Evolutionary conservation across 1,140 invertebrate genomes (phyloP).

Genomic region (Araneus ventricosus): DNA sequence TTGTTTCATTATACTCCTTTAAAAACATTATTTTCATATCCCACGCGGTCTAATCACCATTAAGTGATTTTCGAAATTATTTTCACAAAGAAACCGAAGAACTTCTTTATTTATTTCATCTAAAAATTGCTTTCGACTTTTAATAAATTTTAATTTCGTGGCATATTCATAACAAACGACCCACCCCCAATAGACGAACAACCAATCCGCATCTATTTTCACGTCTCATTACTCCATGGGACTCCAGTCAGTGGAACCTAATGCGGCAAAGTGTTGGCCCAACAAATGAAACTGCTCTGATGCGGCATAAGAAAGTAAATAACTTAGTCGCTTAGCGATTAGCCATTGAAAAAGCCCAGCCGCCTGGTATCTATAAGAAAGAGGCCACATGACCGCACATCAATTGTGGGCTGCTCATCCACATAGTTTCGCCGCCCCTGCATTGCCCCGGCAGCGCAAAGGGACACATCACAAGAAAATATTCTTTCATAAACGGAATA

Average conservation of each 20-base stretch:
- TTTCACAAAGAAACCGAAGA: no score
- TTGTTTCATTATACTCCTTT: no score
- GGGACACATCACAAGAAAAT: slow-evolving; percentile 30
- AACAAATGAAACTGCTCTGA: not conserved
- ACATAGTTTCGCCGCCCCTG: slow-evolving; percentile 55
- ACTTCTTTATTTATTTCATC: not conserved
- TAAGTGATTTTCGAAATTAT: no score
- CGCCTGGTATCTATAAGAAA: slow-evolving; percentile 56
- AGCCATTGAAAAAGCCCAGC: slow-evolving; percentile 41
- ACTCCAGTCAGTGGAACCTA: not conserved
- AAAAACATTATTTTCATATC: no score
- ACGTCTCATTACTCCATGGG: no score
- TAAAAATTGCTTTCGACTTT: not conserved
- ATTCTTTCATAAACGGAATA: slow-evolving; percentile 62
- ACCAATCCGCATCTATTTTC: not conserved
- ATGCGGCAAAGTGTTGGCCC: not conserved
- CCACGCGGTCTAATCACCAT: no score
- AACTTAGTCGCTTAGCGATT: slow-evolving; percentile 57
- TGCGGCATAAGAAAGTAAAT: slow-evolving; percentile 29
- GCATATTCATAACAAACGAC: not conserved
- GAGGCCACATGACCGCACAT: slow-evolving; percentile 59
- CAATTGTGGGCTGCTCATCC: slow-evolving; percentile 57
- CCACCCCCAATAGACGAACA: not conserved
- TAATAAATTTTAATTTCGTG: not conserved
- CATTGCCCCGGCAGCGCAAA: slow-evolving; percentile 44